Evolutionary conservation across 2,888 invertebrate species (phyloP).

Genomic region (Lepeophtheirus nordmannii): DNA sequence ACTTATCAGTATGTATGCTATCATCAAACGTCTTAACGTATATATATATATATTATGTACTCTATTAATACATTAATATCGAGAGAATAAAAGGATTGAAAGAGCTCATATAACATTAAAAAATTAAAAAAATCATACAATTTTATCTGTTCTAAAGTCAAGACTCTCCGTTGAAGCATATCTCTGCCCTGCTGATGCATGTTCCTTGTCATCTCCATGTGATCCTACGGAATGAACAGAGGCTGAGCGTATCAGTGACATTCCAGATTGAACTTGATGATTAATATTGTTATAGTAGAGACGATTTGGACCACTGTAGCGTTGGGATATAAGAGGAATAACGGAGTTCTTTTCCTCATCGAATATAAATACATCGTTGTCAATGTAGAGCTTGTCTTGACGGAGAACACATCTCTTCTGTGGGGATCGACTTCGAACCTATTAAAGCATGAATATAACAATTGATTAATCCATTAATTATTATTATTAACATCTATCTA

Average conservation of each 20-base stretch:
- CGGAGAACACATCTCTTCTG: conserved; percentile 5
- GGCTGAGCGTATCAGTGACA: not conserved
- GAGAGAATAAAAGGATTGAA: no score
- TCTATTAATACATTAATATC: no score
- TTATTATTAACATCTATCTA: not conserved
- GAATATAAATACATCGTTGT: conserved; percentile 15
- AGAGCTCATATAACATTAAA: no score
- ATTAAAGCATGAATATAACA: no score
- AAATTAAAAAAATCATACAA: not conserved
- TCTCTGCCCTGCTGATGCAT: not conserved
- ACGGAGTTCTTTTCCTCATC: conserved; percentile 15
- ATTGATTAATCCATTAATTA: not conserved
- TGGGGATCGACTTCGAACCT: conserved; percentile 9
- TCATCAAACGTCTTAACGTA: no score
- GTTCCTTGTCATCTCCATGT: not conserved
- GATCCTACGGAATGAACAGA: conserved; percentile 3
- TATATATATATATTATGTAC: no score
- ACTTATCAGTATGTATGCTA: no score
- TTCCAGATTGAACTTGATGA: not conserved
- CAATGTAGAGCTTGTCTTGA: conserved; percentile 19
- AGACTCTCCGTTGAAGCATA: conserved; percentile 1
- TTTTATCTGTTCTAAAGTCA: not conserved
- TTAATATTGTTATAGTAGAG: not conserved
- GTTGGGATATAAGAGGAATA: not conserved
- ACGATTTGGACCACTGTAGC: not conserved